Evolutionary conservation across 1,140 invertebrate species (phyloP).

Genomic region (Drosophila lacteicornis): DNA sequence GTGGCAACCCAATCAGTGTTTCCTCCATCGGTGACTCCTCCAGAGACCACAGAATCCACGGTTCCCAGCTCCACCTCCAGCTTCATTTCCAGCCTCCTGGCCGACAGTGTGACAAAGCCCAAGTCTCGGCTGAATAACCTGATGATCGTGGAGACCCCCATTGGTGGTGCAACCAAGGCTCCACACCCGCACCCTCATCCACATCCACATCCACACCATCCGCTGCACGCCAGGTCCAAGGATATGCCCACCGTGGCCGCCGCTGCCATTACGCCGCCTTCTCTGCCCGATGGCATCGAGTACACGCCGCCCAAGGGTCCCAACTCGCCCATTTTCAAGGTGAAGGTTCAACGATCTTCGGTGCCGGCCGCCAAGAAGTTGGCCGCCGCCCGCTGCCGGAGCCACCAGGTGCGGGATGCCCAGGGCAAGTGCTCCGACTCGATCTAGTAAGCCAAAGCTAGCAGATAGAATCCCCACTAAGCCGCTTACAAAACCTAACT

Average conservation of each 20-base stretch:
- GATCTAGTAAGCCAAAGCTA: conserved; percentile 68
- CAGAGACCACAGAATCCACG: conserved; percentile 4
- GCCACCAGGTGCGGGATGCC: conserved; percentile 66
- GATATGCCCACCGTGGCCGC: conserved; percentile 45
- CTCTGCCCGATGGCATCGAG: conserved; percentile 46
- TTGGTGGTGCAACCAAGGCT: conserved; percentile 40
- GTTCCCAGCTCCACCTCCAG: neutral
- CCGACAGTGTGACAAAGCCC: conserved; percentile 39
- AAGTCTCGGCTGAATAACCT: conserved; percentile 58
- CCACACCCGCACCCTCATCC: neutral
- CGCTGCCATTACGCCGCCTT: conserved; percentile 22
- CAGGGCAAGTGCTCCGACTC: conserved; percentile 72
- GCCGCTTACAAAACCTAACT: conserved; percentile 45
- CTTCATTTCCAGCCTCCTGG: conserved; percentile 60
- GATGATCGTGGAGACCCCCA: conserved; percentile 65
- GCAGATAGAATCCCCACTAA: conserved; percentile 27
- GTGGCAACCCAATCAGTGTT: conserved; percentile 4
- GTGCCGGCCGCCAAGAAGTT: conserved; percentile 15
- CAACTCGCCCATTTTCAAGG: conserved; percentile 76
- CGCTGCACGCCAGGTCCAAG: conserved; percentile 54
- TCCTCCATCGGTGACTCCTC: conserved; percentile 4
- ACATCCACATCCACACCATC: neutral
- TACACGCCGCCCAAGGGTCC: conserved; percentile 64
- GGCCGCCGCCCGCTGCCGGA: conserved; percentile 50
- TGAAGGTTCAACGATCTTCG: conserved; percentile 71